Evolutionary conservation across 2,113 vertebrate genomes (phyloP).

Genomic region (Chauna torquata): DNA sequence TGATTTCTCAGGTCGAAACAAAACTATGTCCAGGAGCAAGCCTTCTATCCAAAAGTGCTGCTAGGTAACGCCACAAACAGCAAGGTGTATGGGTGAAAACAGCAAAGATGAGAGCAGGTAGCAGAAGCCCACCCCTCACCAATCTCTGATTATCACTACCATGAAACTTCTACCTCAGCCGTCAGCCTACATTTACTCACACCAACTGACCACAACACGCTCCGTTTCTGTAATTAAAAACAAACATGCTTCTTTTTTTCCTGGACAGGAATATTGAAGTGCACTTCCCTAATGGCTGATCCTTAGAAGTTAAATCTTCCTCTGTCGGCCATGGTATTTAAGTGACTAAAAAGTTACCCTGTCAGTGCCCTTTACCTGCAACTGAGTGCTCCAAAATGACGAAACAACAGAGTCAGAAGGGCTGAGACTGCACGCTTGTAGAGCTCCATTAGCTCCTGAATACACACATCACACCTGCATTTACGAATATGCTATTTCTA

Average conservation of each 20-base stretch:
- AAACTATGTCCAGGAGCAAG: neutral
- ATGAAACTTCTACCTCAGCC: neutral
- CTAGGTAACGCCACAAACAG: neutral
- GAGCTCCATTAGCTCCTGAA: neutral
- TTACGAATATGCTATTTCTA: neutral
- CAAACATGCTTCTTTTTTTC: neutral
- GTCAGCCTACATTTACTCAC: neutral
- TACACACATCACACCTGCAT: neutral
- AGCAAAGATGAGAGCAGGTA: neutral
- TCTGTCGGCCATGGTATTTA: neutral
- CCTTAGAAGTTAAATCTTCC: neutral
- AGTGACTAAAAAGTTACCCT: neutral
- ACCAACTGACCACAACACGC: neutral
- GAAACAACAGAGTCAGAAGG: rapidly evolving
- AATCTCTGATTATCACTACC: neutral
- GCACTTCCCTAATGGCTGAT: neutral
- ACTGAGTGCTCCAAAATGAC: neutral
- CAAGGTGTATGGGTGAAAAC: neutral
- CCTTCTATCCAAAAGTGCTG: neutral
- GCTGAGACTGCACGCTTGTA: neutral
- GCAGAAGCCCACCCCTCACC: neutral
- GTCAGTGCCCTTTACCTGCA: neutral
- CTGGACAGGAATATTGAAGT: neutral
- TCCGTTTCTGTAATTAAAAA: neutral
- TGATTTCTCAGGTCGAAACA: neutral